Conservation (phyloP, 2,888 invertebrate species). For the Eristalis intricaria region DNA sequence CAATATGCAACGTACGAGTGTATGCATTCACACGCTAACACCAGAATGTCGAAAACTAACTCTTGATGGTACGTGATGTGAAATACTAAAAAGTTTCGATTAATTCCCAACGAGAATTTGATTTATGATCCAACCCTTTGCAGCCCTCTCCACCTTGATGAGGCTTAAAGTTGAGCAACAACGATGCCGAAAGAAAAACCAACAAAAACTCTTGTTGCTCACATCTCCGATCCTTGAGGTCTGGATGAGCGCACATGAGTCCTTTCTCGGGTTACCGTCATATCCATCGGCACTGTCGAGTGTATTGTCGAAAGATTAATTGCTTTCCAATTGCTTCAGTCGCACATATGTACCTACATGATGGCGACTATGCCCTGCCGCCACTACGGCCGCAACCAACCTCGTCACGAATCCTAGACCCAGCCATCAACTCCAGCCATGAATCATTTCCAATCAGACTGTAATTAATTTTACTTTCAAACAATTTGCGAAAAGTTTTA, state of each 20-base stretch:
- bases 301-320: constrained; percentile 67
- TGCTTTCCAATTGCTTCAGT: constrained; percentile 65
- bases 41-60: constrained; percentile 60
- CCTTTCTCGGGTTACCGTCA: constrained; percentile 14
- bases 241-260: constrained; percentile 32
- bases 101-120: constrained; percentile 62
- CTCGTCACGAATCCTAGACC: constrained; percentile 4
- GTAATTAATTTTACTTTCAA: constrained; percentile 71
- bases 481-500: constrained; percentile 65
- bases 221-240: constrained; percentile 5
- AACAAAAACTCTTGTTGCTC: constrained; percentile 15
- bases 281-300: constrained; percentile 37
- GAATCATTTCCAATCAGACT: constrained; percentile 69
- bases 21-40: constrained; percentile 57
- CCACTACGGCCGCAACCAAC: neutral
- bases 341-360: constrained; percentile 24
- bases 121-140: constrained; percentile 57
- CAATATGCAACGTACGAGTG: constrained; percentile 15
- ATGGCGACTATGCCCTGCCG: neutral
- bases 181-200: neutral
- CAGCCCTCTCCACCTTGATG: neutral
- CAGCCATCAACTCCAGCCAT: constrained; percentile 54
- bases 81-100: constrained; percentile 54
- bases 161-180: neutral
- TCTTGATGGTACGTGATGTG: constrained; percentile 58